A percentile compares a stretch with the other conserved stretches of the same genome.
Conservation (phyloP, 2,113 vertebrate species). For the Saguinus imperator region DNA sequence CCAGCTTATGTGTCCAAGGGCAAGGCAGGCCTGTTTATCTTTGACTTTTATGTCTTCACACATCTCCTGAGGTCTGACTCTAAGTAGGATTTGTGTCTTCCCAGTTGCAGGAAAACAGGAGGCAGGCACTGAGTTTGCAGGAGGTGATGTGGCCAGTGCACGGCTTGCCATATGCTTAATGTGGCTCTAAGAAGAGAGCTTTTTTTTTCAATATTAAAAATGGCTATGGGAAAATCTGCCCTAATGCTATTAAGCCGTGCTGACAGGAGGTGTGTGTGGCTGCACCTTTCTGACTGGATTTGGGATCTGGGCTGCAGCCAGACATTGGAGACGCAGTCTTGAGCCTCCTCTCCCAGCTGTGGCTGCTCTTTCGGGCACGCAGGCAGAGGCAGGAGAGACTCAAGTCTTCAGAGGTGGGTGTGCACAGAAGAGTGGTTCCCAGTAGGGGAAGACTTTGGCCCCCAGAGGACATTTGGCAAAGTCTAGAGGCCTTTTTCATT, state of each 20-base stretch:
- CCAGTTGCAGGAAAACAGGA: constrained; percentile 24
- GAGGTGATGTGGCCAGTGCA: neutral
- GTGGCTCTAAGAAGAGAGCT: neutral
- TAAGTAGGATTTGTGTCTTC: constrained; percentile 70
- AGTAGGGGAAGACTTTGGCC: neutral
- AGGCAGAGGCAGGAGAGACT: neutral
- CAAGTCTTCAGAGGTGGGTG: neutral
- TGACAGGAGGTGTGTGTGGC: neutral
- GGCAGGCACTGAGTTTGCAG: neutral
- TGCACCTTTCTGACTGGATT: neutral
- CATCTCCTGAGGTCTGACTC: constrained; percentile 23
- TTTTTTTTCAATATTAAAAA: neutral
- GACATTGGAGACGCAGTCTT: neutral
- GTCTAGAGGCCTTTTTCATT: neutral
- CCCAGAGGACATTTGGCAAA: neutral
- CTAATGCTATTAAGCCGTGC: neutral
- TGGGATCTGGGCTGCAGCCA: neutral
- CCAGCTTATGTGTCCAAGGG: neutral
- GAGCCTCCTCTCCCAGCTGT: accelerated
- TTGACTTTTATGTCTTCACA: neutral
- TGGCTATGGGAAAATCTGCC: neutral
- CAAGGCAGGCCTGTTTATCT: constrained; percentile 29
- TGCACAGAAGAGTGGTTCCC: neutral
- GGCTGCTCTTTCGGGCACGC: neutral
- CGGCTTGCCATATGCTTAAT: constrained; percentile 5